A percentile compares a stretch with the other conserved stretches of the same genome.
Evolutionary conservation across 2,888 invertebrate species (phyloP).

Genomic region (Caenorhabditis sp.): DNA sequence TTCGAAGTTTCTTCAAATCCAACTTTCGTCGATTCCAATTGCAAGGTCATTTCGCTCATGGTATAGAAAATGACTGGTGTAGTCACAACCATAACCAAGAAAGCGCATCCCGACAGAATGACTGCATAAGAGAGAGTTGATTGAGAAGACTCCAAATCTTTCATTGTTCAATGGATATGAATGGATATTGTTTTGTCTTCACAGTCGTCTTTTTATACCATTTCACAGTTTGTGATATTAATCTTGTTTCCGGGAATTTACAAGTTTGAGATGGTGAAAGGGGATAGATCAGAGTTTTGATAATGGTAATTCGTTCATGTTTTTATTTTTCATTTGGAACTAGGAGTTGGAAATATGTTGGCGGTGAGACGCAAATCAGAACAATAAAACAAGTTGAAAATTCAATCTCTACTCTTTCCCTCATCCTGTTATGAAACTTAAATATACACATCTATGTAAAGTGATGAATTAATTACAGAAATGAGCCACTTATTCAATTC

Average conservation of each 20-base stretch:
- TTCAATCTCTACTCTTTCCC: too few relatives aligned
- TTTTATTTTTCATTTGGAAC: too few relatives aligned
- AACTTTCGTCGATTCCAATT: constrained; percentile 49
- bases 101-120: constrained; percentile 52
- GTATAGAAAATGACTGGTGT: constrained; percentile 57
- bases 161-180: background rate
- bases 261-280: background rate
- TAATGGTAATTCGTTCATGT: too few relatives aligned
- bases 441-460: too few relatives aligned
- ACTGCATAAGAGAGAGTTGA: constrained; percentile 42
- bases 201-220: background rate
- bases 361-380: too few relatives aligned
- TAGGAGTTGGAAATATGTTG: too few relatives aligned
- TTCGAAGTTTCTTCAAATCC: constrained; percentile 62
- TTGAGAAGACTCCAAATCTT: constrained; percentile 10
- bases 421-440: too few relatives aligned
- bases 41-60: constrained; percentile 53
- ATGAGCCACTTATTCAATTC: too few relatives aligned
- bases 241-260: background rate
- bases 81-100: constrained; percentile 53
- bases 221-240: background rate
- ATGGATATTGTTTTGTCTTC: background rate
- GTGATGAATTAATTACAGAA: too few relatives aligned
- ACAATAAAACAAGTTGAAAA: too few relatives aligned
- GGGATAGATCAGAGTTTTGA: background rate